Percentiles rank a stretch among this genome's conserved stretches.
Evolutionary conservation across 1,140 invertebrate genomes (phyloP).

Genomic region (Dreissena polymorpha): DNA sequence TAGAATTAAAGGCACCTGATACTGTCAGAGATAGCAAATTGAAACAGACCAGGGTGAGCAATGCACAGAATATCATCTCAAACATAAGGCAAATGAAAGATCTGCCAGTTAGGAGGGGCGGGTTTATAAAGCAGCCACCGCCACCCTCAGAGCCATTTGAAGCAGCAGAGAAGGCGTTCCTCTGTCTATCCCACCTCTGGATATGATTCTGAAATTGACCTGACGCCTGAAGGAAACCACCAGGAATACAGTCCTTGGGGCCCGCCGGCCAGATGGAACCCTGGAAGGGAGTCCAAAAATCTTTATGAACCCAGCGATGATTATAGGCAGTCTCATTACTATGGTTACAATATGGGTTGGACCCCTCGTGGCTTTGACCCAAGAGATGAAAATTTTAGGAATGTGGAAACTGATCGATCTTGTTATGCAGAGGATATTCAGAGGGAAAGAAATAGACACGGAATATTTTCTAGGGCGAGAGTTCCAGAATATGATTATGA

Average conservation of each 20-base stretch:
- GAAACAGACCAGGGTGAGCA: background rate
- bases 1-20: constrained; percentile 54
- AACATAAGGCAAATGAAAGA: constrained; percentile 20
- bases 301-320: constrained; percentile 24
- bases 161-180: constrained; percentile 16
- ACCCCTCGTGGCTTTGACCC: constrained; percentile 19
- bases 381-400: constrained; percentile 47
- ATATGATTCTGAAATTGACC: background rate
- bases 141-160: background rate
- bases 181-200: background rate
- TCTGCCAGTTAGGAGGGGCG: constrained; percentile 31
- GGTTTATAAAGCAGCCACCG: constrained; percentile 23
- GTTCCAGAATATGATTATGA: background rate
- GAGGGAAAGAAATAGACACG: constrained; percentile 4
- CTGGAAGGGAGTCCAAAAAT: background rate
- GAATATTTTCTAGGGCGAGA: background rate
- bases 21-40: constrained; percentile 7
- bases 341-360: constrained; percentile 34
- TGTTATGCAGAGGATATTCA: background rate
- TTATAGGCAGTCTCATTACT: constrained; percentile 15
- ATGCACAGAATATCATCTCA: constrained; percentile 10
- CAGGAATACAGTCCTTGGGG: background rate
- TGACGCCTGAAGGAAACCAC: constrained; percentile 6
- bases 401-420: constrained; percentile 21
- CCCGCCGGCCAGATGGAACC: background rate